Percentiles rank a stretch among this genome's conserved stretches.
Evolutionary conservation across 2,888 invertebrate genomes (phyloP).

Genomic region (Drosophila robusta): DNA sequence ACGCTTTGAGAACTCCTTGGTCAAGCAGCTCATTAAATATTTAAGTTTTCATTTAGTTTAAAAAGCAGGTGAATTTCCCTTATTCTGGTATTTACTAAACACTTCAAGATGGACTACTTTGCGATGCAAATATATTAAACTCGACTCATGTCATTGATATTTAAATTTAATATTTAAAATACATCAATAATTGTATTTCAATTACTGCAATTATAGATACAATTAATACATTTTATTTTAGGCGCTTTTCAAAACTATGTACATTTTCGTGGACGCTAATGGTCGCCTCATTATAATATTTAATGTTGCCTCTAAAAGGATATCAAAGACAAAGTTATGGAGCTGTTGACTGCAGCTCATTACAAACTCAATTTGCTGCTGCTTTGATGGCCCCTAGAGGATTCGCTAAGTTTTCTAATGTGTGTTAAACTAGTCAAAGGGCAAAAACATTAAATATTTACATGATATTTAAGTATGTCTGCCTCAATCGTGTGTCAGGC

Average conservation of each 20-base stretch:
- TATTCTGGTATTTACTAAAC: conserved; percentile 12
- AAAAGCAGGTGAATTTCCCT: conserved; percentile 7
- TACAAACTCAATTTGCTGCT: not conserved
- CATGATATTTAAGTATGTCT: conserved; percentile 13
- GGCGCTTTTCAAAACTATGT: not conserved
- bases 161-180: conserved; percentile 1
- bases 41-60: not conserved
- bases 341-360: not conserved
- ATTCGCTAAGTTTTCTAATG: not conserved
- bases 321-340: not conserved
- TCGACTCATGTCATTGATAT: not conserved
- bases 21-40: conserved; percentile 12
- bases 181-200: not conserved
- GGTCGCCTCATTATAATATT: conserved; percentile 5
- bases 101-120: not conserved
- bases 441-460: conserved; percentile 25
- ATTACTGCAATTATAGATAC: not conserved
- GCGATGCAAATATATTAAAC: not conserved
- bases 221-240: not conserved
- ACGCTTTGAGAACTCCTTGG: not conserved
- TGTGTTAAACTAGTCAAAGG: conserved; percentile 3
- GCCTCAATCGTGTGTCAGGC: not conserved
- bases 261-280: not conserved
- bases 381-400: not conserved
- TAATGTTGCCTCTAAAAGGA: not conserved